Evolutionary conservation across 2,888 invertebrate species (phyloP), one percentile per base, ranked within the genome.

Genomic region (Nematopogon swammerdamellus): DNA sequence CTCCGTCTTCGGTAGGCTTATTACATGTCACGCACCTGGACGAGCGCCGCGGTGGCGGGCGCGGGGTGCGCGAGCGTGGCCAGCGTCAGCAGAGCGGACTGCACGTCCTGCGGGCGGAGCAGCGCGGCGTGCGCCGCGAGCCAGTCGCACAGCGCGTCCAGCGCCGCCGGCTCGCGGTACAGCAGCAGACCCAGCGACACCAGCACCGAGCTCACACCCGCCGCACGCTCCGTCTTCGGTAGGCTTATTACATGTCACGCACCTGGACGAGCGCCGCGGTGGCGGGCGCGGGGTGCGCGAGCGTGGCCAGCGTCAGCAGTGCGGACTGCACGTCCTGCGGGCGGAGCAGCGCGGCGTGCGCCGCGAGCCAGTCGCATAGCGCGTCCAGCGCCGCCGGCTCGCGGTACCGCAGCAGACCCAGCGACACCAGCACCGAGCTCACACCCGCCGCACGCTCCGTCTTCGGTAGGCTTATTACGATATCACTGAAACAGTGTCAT

Each of bases 121-220:
- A 70, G 63, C 11, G 68, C 63, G 48, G 67, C 61, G 59, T 87
- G 77, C 14, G 71, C 64, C 30, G 81, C 60, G 29, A 86, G 60
- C 88, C 91, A 89, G 8, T 82, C 75, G 0, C 84, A 74, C 4
- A 91, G 61, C 1, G 80, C 72, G 50, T 85, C 77, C 54, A 92
- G 67, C 3, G 85, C 72, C 3, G 79, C 80, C 75, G 71, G 60
- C 69, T 92, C 85, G 51, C 88, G 83, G 64, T 89, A 92, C 57
- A 83, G 83, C 53, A 93, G 68, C 14, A 88, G 74, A 0, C 92
- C 91, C 8, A 92, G 69, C 47, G 92, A 92, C 0, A 86, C 87
- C 6, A 87, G 59, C 47, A 92, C 85, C 0, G 91, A 90, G 47
- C 85, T 87, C 48, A 92, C 79, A 0, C 87, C 86, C 0, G 87